Evolutionary conservation across 2,113 vertebrate genomes (phyloP).

Genomic region (Aspidoscelis tigris): DNA sequence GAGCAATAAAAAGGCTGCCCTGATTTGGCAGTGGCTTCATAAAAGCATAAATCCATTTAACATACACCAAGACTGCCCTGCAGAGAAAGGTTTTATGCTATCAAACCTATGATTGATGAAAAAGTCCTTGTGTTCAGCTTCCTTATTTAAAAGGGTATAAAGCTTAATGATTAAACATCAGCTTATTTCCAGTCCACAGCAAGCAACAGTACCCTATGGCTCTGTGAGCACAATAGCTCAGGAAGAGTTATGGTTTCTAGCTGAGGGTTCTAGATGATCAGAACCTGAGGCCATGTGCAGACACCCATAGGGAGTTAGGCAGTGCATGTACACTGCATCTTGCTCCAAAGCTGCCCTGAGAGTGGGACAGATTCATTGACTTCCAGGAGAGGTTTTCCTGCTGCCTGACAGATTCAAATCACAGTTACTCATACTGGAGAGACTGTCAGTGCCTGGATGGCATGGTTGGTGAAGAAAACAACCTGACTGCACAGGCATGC

Average conservation of each 20-base stretch:
- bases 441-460: no score
- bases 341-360: no score
- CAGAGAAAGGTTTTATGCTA: not conserved
- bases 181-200: not conserved
- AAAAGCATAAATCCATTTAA: not conserved
- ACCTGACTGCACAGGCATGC: no score
- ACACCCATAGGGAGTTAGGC: no score
- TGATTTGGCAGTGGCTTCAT: not conserved
- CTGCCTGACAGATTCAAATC: no score
- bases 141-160: not conserved
- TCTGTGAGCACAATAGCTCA: not conserved
- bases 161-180: conserved; percentile 29
- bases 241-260: not conserved
- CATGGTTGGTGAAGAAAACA: no score
- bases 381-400: no score
- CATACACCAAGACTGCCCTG: not conserved
- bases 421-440: no score
- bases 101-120: not conserved
- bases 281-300: no score
- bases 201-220: not conserved
- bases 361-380: no score
- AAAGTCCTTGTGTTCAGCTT: not conserved
- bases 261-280: not conserved
- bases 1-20: not conserved
- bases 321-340: no score